These are phyloP conservation scores for Anguilla anguilla DNA, from an alignment of 2,797 vertebrate genomes.

Conservation along the genomic window DNA sequence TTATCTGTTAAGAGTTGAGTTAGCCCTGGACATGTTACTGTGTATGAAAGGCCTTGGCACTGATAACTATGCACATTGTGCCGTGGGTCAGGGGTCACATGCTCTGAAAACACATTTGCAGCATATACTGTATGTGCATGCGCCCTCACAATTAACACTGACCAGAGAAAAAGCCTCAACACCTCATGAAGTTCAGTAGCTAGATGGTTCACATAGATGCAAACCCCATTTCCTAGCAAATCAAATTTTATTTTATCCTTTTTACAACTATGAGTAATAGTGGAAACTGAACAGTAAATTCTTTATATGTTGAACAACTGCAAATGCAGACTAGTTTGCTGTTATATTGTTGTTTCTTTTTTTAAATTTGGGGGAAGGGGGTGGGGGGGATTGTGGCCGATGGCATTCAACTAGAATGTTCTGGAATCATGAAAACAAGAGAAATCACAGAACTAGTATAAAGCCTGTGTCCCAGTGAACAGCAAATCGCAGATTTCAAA, in stretches of 20 bases:
- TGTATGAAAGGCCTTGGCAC: background rate
- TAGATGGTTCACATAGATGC: background rate
- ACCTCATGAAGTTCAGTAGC: background rate
- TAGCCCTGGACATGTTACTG: too few species aligned
- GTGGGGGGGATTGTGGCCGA: too few species aligned
- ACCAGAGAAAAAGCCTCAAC: background rate
- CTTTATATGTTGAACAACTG: background rate
- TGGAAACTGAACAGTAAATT: background rate
- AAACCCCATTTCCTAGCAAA: background rate
- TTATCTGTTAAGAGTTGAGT: too few species aligned
- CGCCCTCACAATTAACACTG: background rate
- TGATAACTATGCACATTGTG: background rate
- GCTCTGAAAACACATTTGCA: constrained; percentile 3
- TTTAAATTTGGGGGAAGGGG: background rate
- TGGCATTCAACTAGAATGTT: too few species aligned
- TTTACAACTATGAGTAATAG: background rate
- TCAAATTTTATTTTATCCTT: background rate
- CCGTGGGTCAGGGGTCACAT: background rate
- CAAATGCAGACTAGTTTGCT: background rate
- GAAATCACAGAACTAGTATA: background rate
- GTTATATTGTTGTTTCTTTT: background rate
- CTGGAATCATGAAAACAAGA: background rate
- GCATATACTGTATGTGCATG: background rate
- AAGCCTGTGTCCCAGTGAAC: background rate
- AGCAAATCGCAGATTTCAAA: constrained; percentile 33